Conservation (phyloP, 2,113 vertebrate species). For the Strix aluco region DNA sequence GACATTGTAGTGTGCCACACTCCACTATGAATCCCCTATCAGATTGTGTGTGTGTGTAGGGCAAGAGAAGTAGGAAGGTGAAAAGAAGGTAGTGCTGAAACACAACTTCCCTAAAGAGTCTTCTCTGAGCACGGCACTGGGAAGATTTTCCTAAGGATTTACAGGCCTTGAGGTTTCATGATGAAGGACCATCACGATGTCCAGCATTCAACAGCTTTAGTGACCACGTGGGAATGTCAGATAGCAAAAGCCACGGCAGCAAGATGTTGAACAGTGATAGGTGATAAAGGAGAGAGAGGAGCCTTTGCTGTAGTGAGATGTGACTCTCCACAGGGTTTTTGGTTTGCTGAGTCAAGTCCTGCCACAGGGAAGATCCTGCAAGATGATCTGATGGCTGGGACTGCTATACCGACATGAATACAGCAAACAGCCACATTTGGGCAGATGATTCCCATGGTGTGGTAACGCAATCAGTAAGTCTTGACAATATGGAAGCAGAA, state of each 20-base stretch:
- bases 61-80: not conserved
- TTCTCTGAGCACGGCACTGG: not conserved
- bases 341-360: not conserved
- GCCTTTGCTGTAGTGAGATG: not conserved
- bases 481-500: not conserved
- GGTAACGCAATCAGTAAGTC: not conserved
- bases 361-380: not conserved
- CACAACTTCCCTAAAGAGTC: no score
- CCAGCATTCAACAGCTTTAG: not conserved
- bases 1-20: not conserved
- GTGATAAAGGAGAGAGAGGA: not conserved
- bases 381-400: not conserved
- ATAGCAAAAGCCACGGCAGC: not conserved
- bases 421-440: not conserved
- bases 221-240: not conserved
- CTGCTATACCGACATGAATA: not conserved
- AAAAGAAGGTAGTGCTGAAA: not conserved
- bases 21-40: not conserved
- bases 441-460: not conserved
- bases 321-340: not conserved
- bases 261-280: not conserved
- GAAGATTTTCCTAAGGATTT: not conserved
- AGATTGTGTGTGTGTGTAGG: not conserved
- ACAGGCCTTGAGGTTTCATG: not conserved
- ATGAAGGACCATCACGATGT: not conserved